Base-by-base conservation (phyloP, 2,113 vertebrate genomes). In the Genyomyrus donnyi region DNA sequence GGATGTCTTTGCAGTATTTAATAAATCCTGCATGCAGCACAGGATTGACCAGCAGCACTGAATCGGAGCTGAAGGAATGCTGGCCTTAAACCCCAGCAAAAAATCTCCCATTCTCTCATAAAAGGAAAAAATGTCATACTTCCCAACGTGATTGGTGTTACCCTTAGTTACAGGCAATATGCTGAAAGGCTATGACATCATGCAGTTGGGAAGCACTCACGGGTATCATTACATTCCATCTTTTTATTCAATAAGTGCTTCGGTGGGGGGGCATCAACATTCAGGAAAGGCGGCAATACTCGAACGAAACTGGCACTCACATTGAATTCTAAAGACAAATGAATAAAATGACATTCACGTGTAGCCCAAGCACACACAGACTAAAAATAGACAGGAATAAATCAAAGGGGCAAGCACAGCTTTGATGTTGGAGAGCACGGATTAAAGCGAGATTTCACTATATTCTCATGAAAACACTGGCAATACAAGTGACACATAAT, bases 391-490 rank as follows among this genome's bases (percentile, higher is more conserved):
- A 89, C 42, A 80, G 31, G 48, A 74, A 89, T 89, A 31, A 49
- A 70, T 70, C 62, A 88, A 39, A 88, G 53, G 31, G 39, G 35
- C 35, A 62, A 39, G 66, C 9, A 24, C 10, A 31, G 45, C 48
- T 83, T 53, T 89, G 74, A 62, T 85, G 50, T 48, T 53, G 50
- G 4, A 8, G 89, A 56, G 80, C n/a, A 42, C 2, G 39, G 48
- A 83, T 74, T 89, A 89, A 56, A 89, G 49, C 17, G n/a, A 62
- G 31, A 88, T 88, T 88, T 87, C 50, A 35, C 50, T 35, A 27
- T 53, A 87, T 15, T 53, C 50, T 53, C 31, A 39, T 35, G 31
- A 87, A 87, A 87, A 87, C 85, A 87, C 10, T 19, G 85, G 48
- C 49, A 52, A 19, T 15, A 35, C 48, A 19, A 50, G 31, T 35